These are phyloP conservation scores for Oreochromis mossambicus DNA, from an alignment of 2,797 vertebrate genomes.

Conservation along the genomic window DNA sequence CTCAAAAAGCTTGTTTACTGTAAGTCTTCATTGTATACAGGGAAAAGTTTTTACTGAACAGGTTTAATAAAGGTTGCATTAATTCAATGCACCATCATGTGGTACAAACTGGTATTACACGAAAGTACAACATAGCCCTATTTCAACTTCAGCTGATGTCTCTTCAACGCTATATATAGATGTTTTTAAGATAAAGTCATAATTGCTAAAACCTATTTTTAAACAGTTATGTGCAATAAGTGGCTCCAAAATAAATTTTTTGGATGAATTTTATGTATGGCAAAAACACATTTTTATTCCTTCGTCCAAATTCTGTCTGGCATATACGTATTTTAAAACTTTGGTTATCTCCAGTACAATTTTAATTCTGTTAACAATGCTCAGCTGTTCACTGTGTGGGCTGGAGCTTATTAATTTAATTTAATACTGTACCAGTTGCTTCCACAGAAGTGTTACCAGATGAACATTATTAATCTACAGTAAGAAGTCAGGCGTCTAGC, in stretches of 20 bases:
- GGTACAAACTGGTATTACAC: not conserved
- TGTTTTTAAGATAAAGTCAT: not conserved
- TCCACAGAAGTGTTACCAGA: not conserved
- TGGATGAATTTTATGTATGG: not conserved
- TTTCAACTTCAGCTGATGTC: not conserved
- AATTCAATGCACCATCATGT: not conserved
- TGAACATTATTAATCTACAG: conserved; percentile 1
- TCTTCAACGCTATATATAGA: not conserved
- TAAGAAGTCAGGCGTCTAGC: not conserved
- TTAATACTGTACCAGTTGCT: not conserved
- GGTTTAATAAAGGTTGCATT: not conserved
- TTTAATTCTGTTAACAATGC: not conserved
- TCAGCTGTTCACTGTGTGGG: not conserved
- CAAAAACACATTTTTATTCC: not conserved
- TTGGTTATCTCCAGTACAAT: not conserved
- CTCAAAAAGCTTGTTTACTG: not conserved
- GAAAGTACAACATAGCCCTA: not conserved
- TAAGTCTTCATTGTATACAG: not conserved
- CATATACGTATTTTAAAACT: not conserved
- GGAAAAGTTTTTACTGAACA: not conserved
- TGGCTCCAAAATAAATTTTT: not conserved
- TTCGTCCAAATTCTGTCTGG: not conserved
- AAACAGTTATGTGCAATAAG: not conserved
- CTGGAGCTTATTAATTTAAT: not conserved
- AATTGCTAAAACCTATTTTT: not conserved